phyloP scores from a whole-genome alignment of 2,113 vertebrate genomes.

The Stomatorhinus ivindoensis region DNA sequence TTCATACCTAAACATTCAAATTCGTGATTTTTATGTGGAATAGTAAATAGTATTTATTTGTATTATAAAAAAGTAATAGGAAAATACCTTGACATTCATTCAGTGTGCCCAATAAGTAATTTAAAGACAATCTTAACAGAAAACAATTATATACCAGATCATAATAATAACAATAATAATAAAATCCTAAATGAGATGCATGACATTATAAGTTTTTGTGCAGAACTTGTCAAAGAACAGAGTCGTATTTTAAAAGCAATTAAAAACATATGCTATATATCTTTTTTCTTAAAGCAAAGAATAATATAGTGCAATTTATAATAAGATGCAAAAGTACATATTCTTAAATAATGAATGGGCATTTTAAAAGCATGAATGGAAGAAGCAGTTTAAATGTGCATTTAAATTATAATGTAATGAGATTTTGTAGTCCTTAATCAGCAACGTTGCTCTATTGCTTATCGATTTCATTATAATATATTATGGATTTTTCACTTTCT shows the following conservation, averaged over 20 bases:
- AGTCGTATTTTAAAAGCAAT: not conserved
- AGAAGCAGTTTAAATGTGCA: not conserved
- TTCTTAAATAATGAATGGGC: not conserved
- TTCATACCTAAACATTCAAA: not conserved
- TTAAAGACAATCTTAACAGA: not conserved
- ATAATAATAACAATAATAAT: not conserved
- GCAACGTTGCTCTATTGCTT: not conserved
- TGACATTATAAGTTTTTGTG: not conserved
- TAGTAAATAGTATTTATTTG: not conserved
- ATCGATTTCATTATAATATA: not conserved
- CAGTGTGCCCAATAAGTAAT: not conserved
- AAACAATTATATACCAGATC: not conserved
- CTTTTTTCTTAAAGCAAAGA: not conserved
- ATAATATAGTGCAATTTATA: not conserved
- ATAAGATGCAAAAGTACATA: not conserved
- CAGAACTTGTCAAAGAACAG: not conserved
- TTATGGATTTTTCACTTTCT: constrained; percentile 40
- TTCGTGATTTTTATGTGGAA: not conserved
- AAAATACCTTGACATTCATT: not conserved
- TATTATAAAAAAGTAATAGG: not conserved
- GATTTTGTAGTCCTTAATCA: not conserved
- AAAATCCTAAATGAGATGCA: not conserved
- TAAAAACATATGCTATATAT: not conserved
- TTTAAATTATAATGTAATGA: not conserved
- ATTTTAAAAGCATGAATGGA: not conserved